Percentiles rank a stretch among this genome's conserved stretches.
These are phyloP conservation scores for Psilopsiagon aurifrons DNA, from an alignment of 2,113 vertebrate species.

Conservation along the genomic window DNA sequence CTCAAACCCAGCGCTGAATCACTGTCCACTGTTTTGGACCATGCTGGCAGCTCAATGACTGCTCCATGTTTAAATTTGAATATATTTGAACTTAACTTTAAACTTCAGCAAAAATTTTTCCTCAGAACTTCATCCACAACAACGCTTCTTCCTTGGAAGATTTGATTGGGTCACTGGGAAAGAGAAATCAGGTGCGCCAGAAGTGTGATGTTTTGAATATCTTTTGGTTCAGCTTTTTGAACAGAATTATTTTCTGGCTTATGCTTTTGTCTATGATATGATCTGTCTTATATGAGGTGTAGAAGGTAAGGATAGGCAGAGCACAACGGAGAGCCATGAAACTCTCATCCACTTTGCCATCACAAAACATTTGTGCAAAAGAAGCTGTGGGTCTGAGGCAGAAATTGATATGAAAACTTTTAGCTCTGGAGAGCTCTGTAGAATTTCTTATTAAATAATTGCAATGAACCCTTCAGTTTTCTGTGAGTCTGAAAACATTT, in stretches of 20 bases:
- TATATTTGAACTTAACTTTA: neutral
- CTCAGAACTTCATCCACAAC: neutral
- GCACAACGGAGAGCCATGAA: neutral
- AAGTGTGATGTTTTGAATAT: neutral
- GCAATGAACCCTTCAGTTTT: neutral
- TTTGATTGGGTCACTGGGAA: neutral
- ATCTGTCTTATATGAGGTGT: accelerated
- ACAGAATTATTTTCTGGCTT: neutral
- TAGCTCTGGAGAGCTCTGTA: neutral
- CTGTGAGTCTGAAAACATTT: neutral
- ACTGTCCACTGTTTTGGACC: neutral
- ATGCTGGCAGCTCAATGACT: neutral
- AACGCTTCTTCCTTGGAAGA: neutral
- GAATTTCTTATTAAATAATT: neutral
- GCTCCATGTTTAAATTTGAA: neutral
- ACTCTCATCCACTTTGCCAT: neutral
- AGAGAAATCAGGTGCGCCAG: neutral
- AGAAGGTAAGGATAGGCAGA: neutral
- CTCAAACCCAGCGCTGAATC: neutral
- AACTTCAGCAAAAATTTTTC: neutral
- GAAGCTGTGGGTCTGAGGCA: neutral
- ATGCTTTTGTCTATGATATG: neutral
- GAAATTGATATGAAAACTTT: neutral
- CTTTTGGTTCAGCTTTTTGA: neutral
- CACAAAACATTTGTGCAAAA: neutral